Evolutionary conservation across 2,888 invertebrate genomes (phyloP).

Genomic region (Heliothis peltigera): DNA sequence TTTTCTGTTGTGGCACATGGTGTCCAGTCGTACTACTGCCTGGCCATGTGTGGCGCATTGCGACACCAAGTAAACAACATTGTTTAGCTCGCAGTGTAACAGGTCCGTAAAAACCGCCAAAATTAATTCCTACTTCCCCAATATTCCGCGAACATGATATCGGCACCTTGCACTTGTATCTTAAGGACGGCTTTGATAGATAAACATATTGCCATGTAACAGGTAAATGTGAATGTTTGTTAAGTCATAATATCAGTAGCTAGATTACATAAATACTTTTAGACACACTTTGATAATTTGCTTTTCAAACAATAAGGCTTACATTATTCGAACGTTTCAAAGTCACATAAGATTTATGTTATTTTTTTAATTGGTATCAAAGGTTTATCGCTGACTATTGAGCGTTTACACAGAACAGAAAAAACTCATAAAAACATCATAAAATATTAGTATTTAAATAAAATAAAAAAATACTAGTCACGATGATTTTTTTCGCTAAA

Average conservation of each 20-base stretch:
- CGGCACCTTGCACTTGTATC: slow-evolving; percentile 20
- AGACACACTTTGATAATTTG: slow-evolving; percentile 21
- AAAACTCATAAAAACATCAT: not conserved
- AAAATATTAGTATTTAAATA: too few species aligned
- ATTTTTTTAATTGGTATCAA: slow-evolving; percentile 3
- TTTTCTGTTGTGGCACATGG: slow-evolving; percentile 74
- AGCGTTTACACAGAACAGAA: not conserved
- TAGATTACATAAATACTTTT: slow-evolving; percentile 26
- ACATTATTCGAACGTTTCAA: not conserved
- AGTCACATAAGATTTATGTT: not conserved
- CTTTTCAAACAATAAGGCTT: slow-evolving; percentile 10
- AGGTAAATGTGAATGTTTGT: slow-evolving; percentile 30
- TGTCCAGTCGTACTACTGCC: slow-evolving; percentile 62
- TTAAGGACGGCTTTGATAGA: slow-evolving; percentile 43
- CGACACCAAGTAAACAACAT: slow-evolving; percentile 76
- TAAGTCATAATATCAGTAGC: slow-evolving; percentile 17
- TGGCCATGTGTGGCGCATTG: slow-evolving; percentile 72
- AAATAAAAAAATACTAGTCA: too few species aligned
- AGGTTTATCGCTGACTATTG: not conserved
- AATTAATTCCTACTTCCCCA: slow-evolving; percentile 26
- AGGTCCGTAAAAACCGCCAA: slow-evolving; percentile 19
- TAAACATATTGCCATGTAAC: slow-evolving; percentile 30
- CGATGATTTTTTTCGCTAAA: too few species aligned
- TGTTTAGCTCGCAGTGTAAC: slow-evolving; percentile 47
- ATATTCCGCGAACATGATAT: slow-evolving; percentile 28